Base-by-base conservation (phyloP, 1,140 invertebrate genomes). In the Orchestia grillus region DNA sequence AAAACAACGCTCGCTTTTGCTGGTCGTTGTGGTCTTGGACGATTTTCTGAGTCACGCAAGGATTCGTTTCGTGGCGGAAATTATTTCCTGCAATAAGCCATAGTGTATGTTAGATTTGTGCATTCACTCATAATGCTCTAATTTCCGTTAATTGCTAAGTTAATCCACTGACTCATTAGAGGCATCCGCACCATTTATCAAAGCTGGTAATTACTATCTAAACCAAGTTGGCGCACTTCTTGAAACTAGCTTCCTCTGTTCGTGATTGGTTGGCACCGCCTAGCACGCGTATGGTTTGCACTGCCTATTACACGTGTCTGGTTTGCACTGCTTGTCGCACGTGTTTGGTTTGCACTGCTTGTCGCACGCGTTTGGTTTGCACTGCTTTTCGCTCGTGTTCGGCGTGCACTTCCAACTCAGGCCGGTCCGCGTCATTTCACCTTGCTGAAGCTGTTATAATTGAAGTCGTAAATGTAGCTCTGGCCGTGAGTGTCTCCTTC, bases 351-450 rank as follows among this genome's bases (percentile, higher is more conserved):
- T 77, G 62, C 62, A 77, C 62, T 77, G 62, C 28, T 36, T 19
- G 47, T 19, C 6, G 28, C 62, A 77, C 62, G 28, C 28, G 62
- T 77, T 77, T 77, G 62, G 62, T 15, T 77, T 36, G 47, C 47
- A 53, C 1, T 15, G 62, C 47, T 8, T 53, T 36, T 77, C 11
- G 62, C 28, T 19, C 62, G 62, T 77, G 62, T 77, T 77, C 36
- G 28, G 47, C 47, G 6, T 53, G 47, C 47, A 8, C 47, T 53
- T 8, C 47, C 47, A 19, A 19, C 47, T 6, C 47, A 19, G 6
- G 47, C 42, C n/a, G 91, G 88, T 77, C 94, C 87, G 90, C 95
- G 92, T 47, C 16, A 44, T 87, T 47, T 96, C 87, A 87, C 44
- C 42, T 40, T 42, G 44, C 16, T 41, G 47, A 43, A 92, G 92